phyloP scores from a whole-genome alignment of 2,888 invertebrate genomes.

The Pedicia rivosa region DNA sequence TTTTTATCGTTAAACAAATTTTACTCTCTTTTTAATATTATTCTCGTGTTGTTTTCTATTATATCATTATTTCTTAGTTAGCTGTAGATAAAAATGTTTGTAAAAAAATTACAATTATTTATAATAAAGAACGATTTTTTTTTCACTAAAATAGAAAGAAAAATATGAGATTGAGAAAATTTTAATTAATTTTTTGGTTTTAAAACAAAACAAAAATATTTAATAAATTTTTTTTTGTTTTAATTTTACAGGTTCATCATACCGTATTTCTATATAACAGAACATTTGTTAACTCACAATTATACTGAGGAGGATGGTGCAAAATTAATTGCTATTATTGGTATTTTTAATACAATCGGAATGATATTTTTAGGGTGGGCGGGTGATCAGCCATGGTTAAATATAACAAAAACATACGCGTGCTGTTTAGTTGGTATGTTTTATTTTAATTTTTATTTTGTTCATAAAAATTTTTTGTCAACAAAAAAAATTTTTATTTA shows the following conservation, averaged over 20 bases:
- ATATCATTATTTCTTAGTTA: no score
- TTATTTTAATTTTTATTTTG: not conserved
- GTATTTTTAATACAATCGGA: constrained; percentile 79
- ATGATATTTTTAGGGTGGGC: constrained; percentile 79
- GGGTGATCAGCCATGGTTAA: constrained; percentile 72
- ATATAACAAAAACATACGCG: constrained; percentile 69
- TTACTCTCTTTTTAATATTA: no score
- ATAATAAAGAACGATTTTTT: no score
- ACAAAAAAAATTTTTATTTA: not conserved
- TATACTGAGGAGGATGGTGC: constrained; percentile 60
- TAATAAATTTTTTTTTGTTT: no score
- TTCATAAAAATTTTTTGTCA: not conserved
- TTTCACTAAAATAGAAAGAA: no score
- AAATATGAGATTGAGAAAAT: no score
- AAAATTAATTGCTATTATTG: constrained; percentile 68
- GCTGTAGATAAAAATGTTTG: no score
- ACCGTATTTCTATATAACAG: constrained; percentile 85
- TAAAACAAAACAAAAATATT: not conserved
- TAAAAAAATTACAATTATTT: no score
- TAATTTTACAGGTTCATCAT: constrained; percentile 74
- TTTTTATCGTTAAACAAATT: no score
- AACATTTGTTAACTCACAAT: constrained; percentile 56
- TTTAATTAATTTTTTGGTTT: constrained; percentile 28
- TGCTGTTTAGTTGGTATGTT: constrained; percentile 44
- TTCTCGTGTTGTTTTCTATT: no score